phyloP scores from a whole-genome alignment of 2,797 vertebrate species.

The Natrix natrix region DNA sequence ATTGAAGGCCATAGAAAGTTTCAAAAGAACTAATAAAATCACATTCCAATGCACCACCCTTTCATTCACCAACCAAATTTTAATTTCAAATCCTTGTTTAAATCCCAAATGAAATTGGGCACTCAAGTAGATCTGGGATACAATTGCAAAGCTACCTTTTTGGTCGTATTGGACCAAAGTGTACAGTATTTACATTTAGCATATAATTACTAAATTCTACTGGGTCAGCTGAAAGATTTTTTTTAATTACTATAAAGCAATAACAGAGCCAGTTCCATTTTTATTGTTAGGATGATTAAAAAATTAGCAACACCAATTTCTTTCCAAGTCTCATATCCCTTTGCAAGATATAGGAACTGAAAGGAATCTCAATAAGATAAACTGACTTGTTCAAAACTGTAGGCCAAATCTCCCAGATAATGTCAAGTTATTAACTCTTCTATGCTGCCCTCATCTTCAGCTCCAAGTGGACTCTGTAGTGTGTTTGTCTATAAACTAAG shows the following conservation, averaged over 20 bases:
- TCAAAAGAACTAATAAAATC: neutral
- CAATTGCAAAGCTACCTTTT: neutral
- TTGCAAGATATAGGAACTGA: neutral
- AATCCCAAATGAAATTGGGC: neutral
- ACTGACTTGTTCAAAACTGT: neutral
- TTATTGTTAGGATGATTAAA: neutral
- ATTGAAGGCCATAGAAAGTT: neutral
- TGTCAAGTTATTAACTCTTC: neutral
- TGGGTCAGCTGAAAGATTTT: neutral
- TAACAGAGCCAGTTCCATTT: neutral
- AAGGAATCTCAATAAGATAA: neutral
- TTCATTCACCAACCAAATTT: neutral
- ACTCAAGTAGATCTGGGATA: neutral
- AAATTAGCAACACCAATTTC: neutral
- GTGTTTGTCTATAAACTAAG: too few species aligned
- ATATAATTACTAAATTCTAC: neutral
- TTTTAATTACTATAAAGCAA: neutral
- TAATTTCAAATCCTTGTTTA: neutral
- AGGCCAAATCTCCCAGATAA: neutral
- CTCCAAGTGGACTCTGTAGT: neutral
- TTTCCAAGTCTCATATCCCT: neutral
- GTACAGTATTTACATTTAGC: neutral
- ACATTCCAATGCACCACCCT: neutral
- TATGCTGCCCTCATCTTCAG: neutral
- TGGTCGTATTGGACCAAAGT: neutral